Base-by-base conservation (phyloP, 2,113 vertebrate species). In the Gallinago media region DNA sequence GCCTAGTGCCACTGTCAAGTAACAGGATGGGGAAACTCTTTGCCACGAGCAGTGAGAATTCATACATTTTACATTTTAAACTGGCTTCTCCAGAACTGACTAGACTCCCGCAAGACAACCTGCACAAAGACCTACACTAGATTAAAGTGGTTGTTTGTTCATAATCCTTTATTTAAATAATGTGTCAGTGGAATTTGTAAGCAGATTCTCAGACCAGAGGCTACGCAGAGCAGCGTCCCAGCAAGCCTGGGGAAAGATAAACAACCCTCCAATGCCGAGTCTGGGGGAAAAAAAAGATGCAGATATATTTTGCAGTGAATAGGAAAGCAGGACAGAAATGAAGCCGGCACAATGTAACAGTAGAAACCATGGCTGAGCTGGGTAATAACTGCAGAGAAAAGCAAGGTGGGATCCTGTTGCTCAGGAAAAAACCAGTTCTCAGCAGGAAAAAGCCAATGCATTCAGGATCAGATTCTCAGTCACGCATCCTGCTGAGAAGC, bases 391-490 rank as follows among this genome's bases (percentile, higher is more conserved):
- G 80, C 88, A 73, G 44, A 74, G 80, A 81, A 89, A 61, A 84
- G 80, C 54, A 38, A 81, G 49, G 31, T 65, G 70, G 83, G 72
- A 94, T 96, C 88, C 73, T 75, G 88, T 81, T 87, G 88, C 95
- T 93, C 25, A 4, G 49, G 82, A 86, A 83, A 93, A 36, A 46
- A 46, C 19, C 73, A 74, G 61, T 36, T 94, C 86, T 61, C 86
- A 86, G 91, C 73, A 95, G 85, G 91, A 70, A 95, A 94, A 89
- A 91, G 50, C 79, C 83, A 59, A 31, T 2, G 75, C 65, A 63
- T 71, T 74, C 80, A 86, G 88, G 88, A 94, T 96, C 95, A 87
- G 83, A 68, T 87, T 94, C 76, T 79, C 84, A 87, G 76, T 32
- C 84, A 68, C 72, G 29, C 72, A 72, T 63, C 94, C 88, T 54